Evolutionary conservation across 2,113 vertebrate species (phyloP), one percentile per base, ranked within the genome.

Genomic region (Beaufortia kweichowensis): DNA sequence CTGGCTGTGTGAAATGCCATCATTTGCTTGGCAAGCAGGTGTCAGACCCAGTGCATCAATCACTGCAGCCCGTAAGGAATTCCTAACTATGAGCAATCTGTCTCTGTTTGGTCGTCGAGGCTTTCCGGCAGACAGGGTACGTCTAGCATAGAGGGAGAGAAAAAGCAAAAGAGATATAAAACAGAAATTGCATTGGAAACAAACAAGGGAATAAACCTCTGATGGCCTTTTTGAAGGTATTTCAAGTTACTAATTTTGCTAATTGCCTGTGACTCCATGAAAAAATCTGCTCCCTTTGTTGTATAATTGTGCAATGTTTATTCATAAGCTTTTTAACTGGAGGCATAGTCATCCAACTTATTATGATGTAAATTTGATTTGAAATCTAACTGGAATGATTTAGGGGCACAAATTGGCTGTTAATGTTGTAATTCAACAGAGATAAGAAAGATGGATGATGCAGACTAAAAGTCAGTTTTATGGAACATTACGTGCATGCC

Each of bases 1-100:
- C 79, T 46, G 3, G 77, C 81, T 77, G 85, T 88, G 67, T 81
- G 83, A 89, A 88, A 90, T 90, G 85, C 88, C 85, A 86, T 89
- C 84, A 83, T 81, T 79, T 85, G 86, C 85, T 81, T 72, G 19
- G 17, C 53, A 75, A 78, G 81, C 74, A 84, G 85, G 80, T 33
- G 74, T 65, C 75, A 55, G 57, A 78, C 77, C 81, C 78, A 85
- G 81, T 83, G 82, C 85, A 86, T 84, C 79, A 83, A 77, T 83
- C 75, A 59, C 82, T 10, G 41, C 9, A 79, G 83, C 85, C 79
- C 82, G 24, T 31, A 83, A 75, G 48, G 85, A 86, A 86, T 89
- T 84, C 12, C 33, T 60, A 77, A 77, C 74, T 77, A 82, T 73
- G 63, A 82, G 74, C 69, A 26, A 72, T 61, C 76, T 31, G 39